These are phyloP conservation scores for Brachyptera risi DNA, from an alignment of 2,888 invertebrate species.

Conservation along the genomic window DNA sequence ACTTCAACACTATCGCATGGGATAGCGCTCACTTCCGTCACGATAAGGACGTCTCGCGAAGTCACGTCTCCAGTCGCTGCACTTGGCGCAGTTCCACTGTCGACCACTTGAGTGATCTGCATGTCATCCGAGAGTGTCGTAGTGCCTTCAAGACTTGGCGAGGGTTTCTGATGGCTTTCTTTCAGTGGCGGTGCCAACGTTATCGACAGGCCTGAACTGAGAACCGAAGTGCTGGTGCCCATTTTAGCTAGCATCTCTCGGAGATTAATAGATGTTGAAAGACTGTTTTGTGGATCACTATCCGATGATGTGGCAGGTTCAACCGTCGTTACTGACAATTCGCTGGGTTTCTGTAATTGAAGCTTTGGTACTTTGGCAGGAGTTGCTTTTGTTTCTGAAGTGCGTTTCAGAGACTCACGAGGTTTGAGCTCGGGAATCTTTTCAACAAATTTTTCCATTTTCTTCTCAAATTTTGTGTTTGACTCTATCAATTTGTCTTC, in stretches of 20 bases:
- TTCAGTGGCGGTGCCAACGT: conserved; percentile 13
- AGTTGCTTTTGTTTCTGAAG: background rate
- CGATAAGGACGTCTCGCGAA: background rate
- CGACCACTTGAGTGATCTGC: conserved; percentile 12
- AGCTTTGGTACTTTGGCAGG: background rate
- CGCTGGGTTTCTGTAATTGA: background rate
- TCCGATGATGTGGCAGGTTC: background rate
- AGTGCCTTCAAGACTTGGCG: background rate
- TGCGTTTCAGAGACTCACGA: background rate
- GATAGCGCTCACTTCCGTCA: background rate
- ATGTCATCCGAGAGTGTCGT: conserved; percentile 13
- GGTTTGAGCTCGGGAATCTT: background rate
- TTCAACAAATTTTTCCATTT: background rate
- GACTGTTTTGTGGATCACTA: too few species aligned
- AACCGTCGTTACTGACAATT: background rate
- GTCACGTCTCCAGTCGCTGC: too few species aligned
- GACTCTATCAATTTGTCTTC: background rate
- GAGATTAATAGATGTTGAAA: conserved; percentile 17
- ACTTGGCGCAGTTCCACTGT: too few species aligned
- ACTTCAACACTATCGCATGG: background rate
- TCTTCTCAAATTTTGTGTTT: background rate
- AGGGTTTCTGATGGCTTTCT: background rate
- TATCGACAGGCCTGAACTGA: conserved; percentile 26
- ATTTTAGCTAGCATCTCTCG: conserved; percentile 30
- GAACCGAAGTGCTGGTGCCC: conserved; percentile 12